Evolutionary conservation across 2,888 invertebrate genomes (phyloP).

Genomic region (Rhogogaster chlorosoma): DNA sequence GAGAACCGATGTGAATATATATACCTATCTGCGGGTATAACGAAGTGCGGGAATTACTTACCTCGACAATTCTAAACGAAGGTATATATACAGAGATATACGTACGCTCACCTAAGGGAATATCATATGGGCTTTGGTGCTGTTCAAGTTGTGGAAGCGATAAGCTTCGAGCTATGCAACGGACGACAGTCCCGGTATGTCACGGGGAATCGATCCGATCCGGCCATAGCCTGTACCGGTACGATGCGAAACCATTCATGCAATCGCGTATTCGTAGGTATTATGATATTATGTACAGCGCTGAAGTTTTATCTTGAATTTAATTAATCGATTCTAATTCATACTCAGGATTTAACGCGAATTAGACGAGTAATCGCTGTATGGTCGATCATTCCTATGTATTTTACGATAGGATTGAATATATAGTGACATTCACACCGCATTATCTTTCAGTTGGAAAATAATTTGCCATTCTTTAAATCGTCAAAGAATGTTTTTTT

Average conservation of each 20-base stretch:
- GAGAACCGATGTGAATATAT: not conserved
- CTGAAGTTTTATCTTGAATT: too few species aligned
- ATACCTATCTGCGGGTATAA: not conserved
- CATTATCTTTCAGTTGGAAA: too few species aligned
- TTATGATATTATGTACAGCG: too few species aligned
- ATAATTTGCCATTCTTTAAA: too few species aligned
- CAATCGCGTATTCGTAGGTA: too few species aligned
- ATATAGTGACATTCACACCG: too few species aligned
- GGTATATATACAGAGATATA: not conserved
- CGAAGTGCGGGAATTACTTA: not conserved
- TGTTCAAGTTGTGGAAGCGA: constrained; percentile 9
- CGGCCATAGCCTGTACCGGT: not conserved
- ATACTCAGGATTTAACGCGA: too few species aligned
- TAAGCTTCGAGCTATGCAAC: constrained; percentile 1
- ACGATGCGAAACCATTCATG: too few species aligned
- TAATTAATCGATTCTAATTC: too few species aligned
- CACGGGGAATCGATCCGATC: constrained; percentile 69
- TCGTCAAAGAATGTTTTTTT: not conserved
- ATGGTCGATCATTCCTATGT: too few species aligned
- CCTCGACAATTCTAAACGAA: constrained; percentile 8
- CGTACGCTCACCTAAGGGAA: not conserved
- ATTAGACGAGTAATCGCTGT: too few species aligned
- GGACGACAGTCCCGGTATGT: constrained; percentile 59
- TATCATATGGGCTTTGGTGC: constrained; percentile 12
- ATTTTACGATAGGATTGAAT: too few species aligned